Conservation (phyloP, 2,113 vertebrate genomes). For the Prochilodus magdalenae region DNA sequence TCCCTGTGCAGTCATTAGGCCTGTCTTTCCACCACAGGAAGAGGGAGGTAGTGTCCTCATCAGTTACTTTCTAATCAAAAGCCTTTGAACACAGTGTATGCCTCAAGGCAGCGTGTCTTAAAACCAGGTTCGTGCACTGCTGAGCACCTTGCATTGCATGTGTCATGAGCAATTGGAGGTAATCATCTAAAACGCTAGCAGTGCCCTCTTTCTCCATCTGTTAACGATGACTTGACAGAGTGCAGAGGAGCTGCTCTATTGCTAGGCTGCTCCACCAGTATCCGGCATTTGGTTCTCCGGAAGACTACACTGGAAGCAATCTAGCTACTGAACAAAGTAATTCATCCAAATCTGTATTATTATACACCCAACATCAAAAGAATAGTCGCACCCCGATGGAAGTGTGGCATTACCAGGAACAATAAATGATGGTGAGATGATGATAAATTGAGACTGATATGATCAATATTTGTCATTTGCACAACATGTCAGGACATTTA, state of each 20-base stretch:
- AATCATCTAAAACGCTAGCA: conserved; percentile 43
- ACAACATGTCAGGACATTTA: too few relatives aligned
- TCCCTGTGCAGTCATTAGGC: conserved; percentile 13
- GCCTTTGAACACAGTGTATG: conserved; percentile 41
- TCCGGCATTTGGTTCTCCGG: neutral
- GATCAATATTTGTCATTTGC: too few relatives aligned
- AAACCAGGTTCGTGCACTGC: conserved; percentile 15
- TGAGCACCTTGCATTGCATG: conserved; percentile 35
- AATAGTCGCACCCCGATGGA: too few relatives aligned
- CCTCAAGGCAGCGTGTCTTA: conserved; percentile 34
- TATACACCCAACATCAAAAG: too few relatives aligned
- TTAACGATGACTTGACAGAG: conserved; percentile 20
- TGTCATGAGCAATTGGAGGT: conserved; percentile 41
- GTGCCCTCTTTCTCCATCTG: conserved; percentile 30
- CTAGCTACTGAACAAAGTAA: neutral
- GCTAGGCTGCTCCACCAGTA: neutral
- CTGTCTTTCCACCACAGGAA: conserved; percentile 16
- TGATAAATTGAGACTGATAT: too few relatives aligned
- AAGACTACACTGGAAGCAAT: neutral
- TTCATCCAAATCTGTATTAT: neutral
- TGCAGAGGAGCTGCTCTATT: conserved; percentile 5
- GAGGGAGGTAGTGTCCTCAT: conserved; percentile 25
- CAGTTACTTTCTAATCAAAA: conserved; percentile 49
- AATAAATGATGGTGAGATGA: too few relatives aligned
- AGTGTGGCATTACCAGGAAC: too few relatives aligned